Evolutionary conservation across 2,888 invertebrate species (phyloP), one percentile per base, ranked within the genome.

Genomic region (Brachylomia viminalis): DNA sequence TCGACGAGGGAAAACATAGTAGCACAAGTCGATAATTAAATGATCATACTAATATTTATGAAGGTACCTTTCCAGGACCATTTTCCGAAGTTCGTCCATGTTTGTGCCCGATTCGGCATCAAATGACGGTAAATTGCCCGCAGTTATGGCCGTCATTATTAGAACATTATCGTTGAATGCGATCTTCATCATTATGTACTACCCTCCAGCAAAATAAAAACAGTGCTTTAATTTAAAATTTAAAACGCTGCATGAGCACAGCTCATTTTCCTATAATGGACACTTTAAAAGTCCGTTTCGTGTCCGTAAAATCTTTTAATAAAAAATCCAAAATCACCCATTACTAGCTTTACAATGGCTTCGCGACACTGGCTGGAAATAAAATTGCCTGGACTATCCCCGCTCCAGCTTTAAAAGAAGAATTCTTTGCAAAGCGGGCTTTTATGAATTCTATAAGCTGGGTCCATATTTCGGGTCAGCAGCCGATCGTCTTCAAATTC

Each of bases 101-200:
- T 65, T 79, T 49, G 42, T 80, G 15, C 33, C 6, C 65, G 23
- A 84, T 65, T 72, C 49, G n/a, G 45, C 27, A 80, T 61, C 49
- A 80, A 74, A 84, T 81, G 61, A 80, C 66, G 61, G 70, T 70
- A 69, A 80, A 84, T 80, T 42, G 61, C 42, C 59, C 61, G 81
- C 69, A 74, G 47, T 70, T 85, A 81, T 74, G 52, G 49, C 66
- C 5, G 6, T 52, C 47, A 70, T 81, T 80, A 74, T 69, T 68
- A 52, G 52, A 15, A 54, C 68, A 80, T 61, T 84, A 80, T 73
- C 81, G 75, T 61, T 80, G 42, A 84, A 79, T 47, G 65, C 52
- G 54, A 68, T 69, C 45, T 54, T 65, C 65, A 49, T 65, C 45
- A 59, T 84, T 68, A 80, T 49, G n/a, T n/a, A n/a, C n/a, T n/a